Evolutionary conservation across 2,888 invertebrate species (phyloP).

Genomic region (Neoascia interrupta): DNA sequence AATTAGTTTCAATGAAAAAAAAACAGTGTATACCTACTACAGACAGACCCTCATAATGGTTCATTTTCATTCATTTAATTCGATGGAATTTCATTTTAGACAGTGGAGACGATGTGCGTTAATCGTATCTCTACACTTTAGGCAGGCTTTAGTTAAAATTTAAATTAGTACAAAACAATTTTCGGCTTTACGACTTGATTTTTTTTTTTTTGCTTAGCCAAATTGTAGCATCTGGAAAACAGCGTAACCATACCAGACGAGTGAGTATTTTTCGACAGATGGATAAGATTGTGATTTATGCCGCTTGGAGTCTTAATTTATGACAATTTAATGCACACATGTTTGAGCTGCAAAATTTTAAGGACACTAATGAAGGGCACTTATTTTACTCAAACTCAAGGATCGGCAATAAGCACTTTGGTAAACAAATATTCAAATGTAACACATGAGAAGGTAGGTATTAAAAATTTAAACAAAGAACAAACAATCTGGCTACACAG

Average conservation of each 20-base stretch:
- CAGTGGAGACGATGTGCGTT: conserved; percentile 21
- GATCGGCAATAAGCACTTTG: conserved; percentile 30
- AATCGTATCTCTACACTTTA: conserved; percentile 30
- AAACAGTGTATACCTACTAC: conserved; percentile 13
- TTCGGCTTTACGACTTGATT: conserved; percentile 24
- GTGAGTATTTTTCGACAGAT: conserved; percentile 16
- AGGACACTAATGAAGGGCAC: neutral
- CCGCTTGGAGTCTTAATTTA: conserved; percentile 39
- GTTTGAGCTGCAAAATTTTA: neutral
- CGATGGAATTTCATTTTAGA: conserved; percentile 53
- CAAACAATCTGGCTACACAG: conserved; percentile 20
- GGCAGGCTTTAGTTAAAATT: conserved; percentile 40
- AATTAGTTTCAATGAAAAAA: conserved; percentile 53
- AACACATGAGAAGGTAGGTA: conserved; percentile 55
- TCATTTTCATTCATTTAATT: conserved; percentile 64
- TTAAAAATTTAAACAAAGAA: conserved; percentile 23
- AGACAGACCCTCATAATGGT: conserved; percentile 59
- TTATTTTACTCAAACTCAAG: conserved; percentile 12
- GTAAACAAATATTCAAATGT: conserved; percentile 45
- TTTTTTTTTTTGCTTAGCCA: neutral
- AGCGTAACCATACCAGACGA: neutral
- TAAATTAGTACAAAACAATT: conserved; percentile 31
- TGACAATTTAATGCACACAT: conserved; percentile 13
- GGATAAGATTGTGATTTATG: conserved; percentile 18
- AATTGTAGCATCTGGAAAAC: conserved; percentile 11